Conservation (phyloP, 2,113 vertebrate genomes). For the Prinia subflava region DNA sequence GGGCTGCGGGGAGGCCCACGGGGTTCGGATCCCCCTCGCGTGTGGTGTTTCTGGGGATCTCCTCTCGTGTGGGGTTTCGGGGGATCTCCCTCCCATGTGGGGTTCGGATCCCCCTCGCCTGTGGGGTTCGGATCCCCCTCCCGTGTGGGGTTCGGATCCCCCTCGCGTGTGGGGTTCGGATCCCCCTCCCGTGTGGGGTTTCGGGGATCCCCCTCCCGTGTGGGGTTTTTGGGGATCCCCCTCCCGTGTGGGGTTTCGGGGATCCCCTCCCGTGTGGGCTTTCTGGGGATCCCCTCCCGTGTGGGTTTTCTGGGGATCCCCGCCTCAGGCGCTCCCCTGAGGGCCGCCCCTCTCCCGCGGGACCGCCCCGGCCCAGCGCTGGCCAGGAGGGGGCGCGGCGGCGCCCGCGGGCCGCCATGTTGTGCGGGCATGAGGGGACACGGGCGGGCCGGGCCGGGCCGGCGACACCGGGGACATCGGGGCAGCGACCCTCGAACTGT, state of each 20-base stretch:
- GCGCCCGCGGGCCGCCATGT: not conserved
- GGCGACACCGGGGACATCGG: rapidly evolving
- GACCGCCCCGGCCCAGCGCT: not conserved
- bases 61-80: no score
- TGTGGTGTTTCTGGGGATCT: no score
- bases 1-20: not conserved
- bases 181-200: no score
- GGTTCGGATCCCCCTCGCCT: rapidly evolving
- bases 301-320: rapidly evolving
- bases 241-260: no score
- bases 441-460: rapidly evolving
- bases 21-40: no score
- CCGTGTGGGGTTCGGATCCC: not conserved
- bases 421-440: not conserved
- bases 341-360: not conserved
- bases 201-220: rapidly evolving
- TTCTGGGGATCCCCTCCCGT: no score
- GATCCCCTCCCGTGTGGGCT: no score
- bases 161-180: no score
- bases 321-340: not conserved
- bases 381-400: constrained; percentile 6
- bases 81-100: rapidly evolving
- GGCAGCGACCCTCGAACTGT: no score
- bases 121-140: no score
- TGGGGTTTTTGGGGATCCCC: no score